phyloP scores from a whole-genome alignment of 2,888 invertebrate species.

The Oscheius sp. region DNA sequence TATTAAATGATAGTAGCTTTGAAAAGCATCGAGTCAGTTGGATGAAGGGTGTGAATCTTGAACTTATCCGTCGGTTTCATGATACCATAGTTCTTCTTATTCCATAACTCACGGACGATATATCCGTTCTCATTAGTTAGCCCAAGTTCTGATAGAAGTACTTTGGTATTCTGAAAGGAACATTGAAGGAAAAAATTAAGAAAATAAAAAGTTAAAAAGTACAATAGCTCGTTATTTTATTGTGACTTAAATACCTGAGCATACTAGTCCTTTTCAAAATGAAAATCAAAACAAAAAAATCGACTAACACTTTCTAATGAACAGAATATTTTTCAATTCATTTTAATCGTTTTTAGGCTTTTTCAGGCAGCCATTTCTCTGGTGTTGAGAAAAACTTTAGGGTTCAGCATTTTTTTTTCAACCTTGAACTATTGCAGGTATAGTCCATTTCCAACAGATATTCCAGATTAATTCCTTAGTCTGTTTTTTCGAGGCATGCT shows the following conservation, averaged over 20 bases:
- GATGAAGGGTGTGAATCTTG: slow-evolving; percentile 2
- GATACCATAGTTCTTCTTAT: neutral
- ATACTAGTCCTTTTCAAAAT: neutral
- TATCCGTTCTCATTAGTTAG: slow-evolving; percentile 4
- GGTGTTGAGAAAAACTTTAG: no score
- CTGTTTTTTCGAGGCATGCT: no score
- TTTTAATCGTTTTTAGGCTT: no score
- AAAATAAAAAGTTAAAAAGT: no score
- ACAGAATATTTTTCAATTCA: no score
- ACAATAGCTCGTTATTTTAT: neutral
- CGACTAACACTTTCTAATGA: no score
- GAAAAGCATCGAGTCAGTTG: slow-evolving; percentile 9
- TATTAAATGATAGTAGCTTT: slow-evolving; percentile 8
- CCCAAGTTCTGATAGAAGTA: slow-evolving; percentile 18
- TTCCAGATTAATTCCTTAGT: no score
- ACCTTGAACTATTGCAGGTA: no score
- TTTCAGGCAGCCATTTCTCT: no score
- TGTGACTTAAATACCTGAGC: neutral
- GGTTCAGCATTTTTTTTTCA: no score
- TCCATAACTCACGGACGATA: slow-evolving; percentile 1
- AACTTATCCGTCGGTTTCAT: neutral
- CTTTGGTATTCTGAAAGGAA: slow-evolving; percentile 17
- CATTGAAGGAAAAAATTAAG: no score
- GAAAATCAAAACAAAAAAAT: neutral
- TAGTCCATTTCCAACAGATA: no score